These are phyloP conservation scores for Aurelia sp. DNA, from an alignment of 30 jellyfish, hydroid and myxozoan genomes.

Conservation along the genomic window DNA sequence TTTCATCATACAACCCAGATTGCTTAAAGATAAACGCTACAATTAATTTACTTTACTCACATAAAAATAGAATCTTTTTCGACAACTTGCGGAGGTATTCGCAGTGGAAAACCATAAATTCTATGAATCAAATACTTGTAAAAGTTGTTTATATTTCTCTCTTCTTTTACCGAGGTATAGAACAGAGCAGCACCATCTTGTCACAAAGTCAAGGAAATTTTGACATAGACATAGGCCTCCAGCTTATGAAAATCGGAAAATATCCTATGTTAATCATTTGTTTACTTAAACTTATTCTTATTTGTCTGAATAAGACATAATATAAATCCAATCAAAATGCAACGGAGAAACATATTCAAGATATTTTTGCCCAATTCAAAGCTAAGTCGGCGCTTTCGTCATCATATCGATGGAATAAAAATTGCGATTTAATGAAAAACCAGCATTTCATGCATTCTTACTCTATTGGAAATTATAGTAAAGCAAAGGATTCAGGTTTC, in stretches of 20 bases:
- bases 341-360: no score
- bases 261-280: no score
- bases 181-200: slow-evolving; percentile 96
- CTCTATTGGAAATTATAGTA: no score
- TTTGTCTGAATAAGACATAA: neutral
- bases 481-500: no score
- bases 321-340: neutral
- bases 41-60: slow-evolving; percentile 41
- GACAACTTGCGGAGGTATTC: slow-evolving; percentile 86
- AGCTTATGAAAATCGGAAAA: neutral
- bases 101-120: slow-evolving; percentile 82
- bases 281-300: no score
- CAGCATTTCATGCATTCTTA: no score
- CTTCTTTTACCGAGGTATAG: slow-evolving; percentile 90
- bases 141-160: slow-evolving; percentile 62
- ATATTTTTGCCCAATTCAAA: no score
- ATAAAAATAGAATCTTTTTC: slow-evolving; percentile 94
- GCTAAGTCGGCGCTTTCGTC: no score
- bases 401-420: no score
- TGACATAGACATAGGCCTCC: neutral
- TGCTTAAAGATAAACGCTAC: no score
- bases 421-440: no score
- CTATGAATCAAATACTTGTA: slow-evolving; percentile 85
- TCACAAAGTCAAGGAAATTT: slow-evolving; percentile 27
- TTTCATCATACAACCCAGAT: no score